A percentile compares a stretch with the other conserved stretches of the same genome.
Conservation (phyloP, 2,888 invertebrate genomes). For the Drosophila hamatofila region DNA sequence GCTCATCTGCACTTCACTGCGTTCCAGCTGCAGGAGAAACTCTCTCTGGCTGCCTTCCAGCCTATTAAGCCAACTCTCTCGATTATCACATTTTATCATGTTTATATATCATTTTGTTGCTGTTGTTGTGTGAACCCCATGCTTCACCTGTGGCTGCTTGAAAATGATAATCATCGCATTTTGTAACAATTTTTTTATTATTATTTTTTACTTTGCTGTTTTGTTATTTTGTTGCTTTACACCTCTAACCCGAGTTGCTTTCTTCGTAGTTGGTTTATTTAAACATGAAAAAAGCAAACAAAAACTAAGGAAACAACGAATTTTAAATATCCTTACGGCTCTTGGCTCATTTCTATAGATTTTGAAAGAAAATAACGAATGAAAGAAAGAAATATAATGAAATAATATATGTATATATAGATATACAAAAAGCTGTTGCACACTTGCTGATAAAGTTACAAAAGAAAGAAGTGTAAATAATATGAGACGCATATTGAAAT, state of each 20-base stretch:
- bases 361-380: too few species aligned
- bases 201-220: constrained; percentile 25
- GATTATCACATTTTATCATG: constrained; percentile 7
- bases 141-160: constrained; percentile 21
- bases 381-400: too few species aligned
- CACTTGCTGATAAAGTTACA: constrained; percentile 1
- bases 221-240: constrained; percentile 55
- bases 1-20: constrained; percentile 76
- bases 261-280: constrained; percentile 38
- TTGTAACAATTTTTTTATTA: constrained; percentile 55
- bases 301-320: neutral
- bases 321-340: neutral
- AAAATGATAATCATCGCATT: constrained; percentile 64
- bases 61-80: constrained; percentile 1
- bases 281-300: constrained; percentile 2
- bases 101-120: constrained; percentile 27
- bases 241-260: constrained; percentile 54
- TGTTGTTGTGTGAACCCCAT: constrained; percentile 13
- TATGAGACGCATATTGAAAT: constrained; percentile 26
- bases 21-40: constrained; percentile 25
- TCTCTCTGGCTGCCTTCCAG: constrained; percentile 2
- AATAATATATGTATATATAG: too few species aligned
- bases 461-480: constrained; percentile 19
- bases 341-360: too few species aligned
- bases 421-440: neutral